Evolutionary conservation across 2,888 invertebrate genomes (phyloP), one percentile per base, ranked within the genome.

Genomic region (Gryllus longicercus): DNA sequence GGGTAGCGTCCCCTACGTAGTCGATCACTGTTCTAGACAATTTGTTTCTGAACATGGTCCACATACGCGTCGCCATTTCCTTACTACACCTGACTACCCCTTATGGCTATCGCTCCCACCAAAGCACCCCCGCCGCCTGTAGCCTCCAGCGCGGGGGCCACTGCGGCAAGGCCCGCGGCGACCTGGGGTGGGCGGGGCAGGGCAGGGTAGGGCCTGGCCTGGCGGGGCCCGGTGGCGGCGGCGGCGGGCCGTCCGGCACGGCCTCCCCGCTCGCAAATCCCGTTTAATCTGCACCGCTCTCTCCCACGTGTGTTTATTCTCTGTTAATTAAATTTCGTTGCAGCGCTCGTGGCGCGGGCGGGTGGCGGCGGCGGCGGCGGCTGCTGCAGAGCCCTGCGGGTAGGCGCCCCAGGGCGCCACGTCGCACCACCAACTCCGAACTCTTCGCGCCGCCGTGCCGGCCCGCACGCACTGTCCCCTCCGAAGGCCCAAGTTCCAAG

Each of bases 301-400:
- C 51, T 38, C 78, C 76, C 80, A 25, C 79, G 23, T 77, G 79
- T 82, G 82, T 82, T 82, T 82, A 82, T 82, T 82, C 81, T 81
- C 77, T 82, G 81, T 82, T 82, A 82, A 82, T 82, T 81, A 82
- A 82, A 82, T 82, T 82, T 78, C 80, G 80, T 82, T 51, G 80
- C 78, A 77, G 50, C 21, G 74, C 80, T 79, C 38, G 38, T 63
- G 14, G 63, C 63, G n/a, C 16, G 63, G n/a, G 63, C 63, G 63
- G 63, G 0, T 63, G 63, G 63, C 11, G n/a, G 63, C 14, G 63
- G n/a, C 63, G 38, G 38, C 10, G 63, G n/a, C 14, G 63, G 63
- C 10, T 3, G 16, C 63, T 18, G n/a, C 63, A 63, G 63, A n/a
- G 63, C 63, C 38, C 38, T 38, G 38, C 38, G 38, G 38, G 38